A percentile compares a stretch with the other conserved stretches of the same genome.
Evolutionary conservation across 2,113 vertebrate genomes (phyloP).

Genomic region (Gadus macrocephalus): DNA sequence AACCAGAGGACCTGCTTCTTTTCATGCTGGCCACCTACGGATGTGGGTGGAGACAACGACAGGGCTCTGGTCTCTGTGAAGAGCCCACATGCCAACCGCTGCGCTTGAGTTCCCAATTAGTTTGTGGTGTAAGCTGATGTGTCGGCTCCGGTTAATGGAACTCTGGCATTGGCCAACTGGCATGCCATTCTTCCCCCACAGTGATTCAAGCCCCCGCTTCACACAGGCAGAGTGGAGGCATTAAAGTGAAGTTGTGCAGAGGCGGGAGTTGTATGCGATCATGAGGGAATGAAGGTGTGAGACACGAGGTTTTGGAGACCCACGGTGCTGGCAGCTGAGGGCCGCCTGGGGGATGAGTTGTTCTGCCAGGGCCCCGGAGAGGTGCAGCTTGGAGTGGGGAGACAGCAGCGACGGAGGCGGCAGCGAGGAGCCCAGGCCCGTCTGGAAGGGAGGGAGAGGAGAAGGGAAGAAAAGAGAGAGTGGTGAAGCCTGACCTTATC

Average conservation of each 20-base stretch:
- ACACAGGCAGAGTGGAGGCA: not conserved
- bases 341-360: slow-evolving; percentile 68
- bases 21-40: not conserved
- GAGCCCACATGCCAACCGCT: slow-evolving; percentile 24
- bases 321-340: slow-evolving; percentile 70
- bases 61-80: slow-evolving; percentile 29
- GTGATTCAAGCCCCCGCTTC: not conserved
- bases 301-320: slow-evolving; percentile 40
- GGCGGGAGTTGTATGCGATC: not conserved
- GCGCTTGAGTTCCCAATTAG: not conserved
- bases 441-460: slow-evolving; percentile 65
- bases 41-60: slow-evolving; percentile 30
- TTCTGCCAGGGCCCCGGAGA: slow-evolving; percentile 59
- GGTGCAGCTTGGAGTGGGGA: slow-evolving; percentile 76
- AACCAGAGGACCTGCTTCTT: not conserved
- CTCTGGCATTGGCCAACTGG: not conserved
- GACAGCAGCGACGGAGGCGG: slow-evolving; percentile 77
- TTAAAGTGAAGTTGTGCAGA: too few species aligned
- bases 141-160: not conserved
- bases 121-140: not conserved
- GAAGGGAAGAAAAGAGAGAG: too few species aligned
- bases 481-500: too few species aligned
- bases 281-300: not conserved
- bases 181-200: too few species aligned
- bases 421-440: slow-evolving; percentile 73